Conservation (phyloP, 2,113 vertebrate species). For the Brienomyrus brachyistius region DNA sequence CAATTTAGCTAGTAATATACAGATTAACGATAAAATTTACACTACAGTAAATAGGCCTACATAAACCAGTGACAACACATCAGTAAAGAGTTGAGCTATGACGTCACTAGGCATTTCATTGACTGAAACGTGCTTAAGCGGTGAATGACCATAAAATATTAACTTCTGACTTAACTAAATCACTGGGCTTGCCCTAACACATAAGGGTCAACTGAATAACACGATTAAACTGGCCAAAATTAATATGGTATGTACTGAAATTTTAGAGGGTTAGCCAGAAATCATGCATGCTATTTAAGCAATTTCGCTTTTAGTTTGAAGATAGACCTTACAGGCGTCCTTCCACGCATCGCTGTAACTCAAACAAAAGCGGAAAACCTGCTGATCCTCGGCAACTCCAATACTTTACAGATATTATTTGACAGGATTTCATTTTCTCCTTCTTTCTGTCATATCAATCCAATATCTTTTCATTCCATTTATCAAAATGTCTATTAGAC, state of each 20-base stretch:
- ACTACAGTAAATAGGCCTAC: not conserved
- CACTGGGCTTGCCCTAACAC: not conserved
- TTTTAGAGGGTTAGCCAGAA: not conserved
- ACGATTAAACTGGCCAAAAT: not conserved
- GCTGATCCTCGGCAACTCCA: not conserved
- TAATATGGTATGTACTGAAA: not conserved
- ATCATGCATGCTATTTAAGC: not conserved
- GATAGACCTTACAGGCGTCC: not conserved
- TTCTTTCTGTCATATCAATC: not conserved
- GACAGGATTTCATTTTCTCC: not conserved
- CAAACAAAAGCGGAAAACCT: constrained; percentile 1
- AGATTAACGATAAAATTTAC: not conserved
- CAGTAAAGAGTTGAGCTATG: not conserved
- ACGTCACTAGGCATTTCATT: not conserved
- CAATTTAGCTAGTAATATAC: not conserved
- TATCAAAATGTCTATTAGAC: not conserved
- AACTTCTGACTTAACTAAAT: not conserved
- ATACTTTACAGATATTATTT: not conserved
- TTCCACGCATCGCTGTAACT: not conserved
- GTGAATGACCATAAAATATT: not conserved
- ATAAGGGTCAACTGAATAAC: not conserved
- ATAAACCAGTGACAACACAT: not conserved
- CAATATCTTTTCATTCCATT: not conserved
- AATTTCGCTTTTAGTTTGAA: constrained; percentile 13
- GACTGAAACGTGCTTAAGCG: not conserved